Evolutionary conservation across 92 coral and sea anemone species (phyloP).

Genomic region (Umimayanthus chanpuru): DNA sequence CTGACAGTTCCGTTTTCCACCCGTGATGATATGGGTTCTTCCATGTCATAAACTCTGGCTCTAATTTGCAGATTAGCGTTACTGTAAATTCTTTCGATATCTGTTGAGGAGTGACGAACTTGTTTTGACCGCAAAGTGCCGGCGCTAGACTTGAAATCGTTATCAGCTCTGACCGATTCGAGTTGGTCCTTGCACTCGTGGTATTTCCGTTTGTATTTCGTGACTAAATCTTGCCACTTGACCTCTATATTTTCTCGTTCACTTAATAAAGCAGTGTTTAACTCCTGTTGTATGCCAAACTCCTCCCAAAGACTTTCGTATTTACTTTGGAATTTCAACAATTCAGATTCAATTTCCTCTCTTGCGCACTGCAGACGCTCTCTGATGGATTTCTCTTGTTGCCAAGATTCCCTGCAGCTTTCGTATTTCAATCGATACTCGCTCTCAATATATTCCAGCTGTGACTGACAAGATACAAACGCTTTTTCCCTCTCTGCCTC

Average conservation of each 20-base stretch:
- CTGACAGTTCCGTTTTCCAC: conserved; percentile 21
- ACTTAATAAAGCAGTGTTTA: conserved; percentile 43
- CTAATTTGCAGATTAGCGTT: neutral
- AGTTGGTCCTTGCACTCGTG: conserved; percentile 44
- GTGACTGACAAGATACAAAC: conserved; percentile 43
- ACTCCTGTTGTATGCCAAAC: conserved; percentile 22
- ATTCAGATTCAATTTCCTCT: conserved; percentile 26
- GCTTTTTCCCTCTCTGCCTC: conserved; percentile 47
- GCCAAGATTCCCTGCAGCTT: conserved; percentile 42
- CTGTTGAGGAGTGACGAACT: neutral
- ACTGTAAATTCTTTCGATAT: conserved; percentile 1
- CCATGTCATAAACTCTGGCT: conserved; percentile 9
- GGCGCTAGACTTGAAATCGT: neutral
- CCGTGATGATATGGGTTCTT: conserved; percentile 1
- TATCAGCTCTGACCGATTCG: neutral
- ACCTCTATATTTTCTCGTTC: conserved; percentile 37
- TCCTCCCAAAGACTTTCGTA: conserved; percentile 39
- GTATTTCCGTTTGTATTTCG: conserved; percentile 42
- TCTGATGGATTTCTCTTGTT: conserved; percentile 44
- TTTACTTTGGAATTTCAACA: conserved; percentile 52
- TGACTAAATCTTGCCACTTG: conserved; percentile 46
- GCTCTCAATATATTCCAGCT: conserved; percentile 46
- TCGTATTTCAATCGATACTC: conserved; percentile 58
- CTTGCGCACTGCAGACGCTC: conserved; percentile 49
- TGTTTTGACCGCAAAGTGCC: neutral